Evolutionary conservation across 2,113 vertebrate genomes (phyloP).

Genomic region (Illadopsis cleaveri): DNA sequence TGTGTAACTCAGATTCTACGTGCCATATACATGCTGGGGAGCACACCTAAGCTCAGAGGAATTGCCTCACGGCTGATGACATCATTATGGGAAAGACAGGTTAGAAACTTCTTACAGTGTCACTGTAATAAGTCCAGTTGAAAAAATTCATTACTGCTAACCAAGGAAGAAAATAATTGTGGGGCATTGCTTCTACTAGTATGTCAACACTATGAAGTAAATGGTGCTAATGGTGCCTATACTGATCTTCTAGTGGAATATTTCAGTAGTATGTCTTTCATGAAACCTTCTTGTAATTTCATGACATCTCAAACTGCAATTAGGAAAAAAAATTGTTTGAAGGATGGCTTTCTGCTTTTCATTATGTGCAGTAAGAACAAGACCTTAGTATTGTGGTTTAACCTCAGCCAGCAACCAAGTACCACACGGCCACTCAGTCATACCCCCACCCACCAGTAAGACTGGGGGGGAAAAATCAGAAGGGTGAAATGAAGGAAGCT

Average conservation of each 20-base stretch:
- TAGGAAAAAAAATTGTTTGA: background rate
- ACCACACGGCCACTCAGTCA: background rate
- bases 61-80: constrained; percentile 86
- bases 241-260: background rate
- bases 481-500: background rate
- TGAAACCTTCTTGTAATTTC: background rate
- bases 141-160: background rate
- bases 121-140: background rate
- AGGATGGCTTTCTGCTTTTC: background rate
- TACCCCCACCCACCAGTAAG: too few species aligned
- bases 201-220: background rate
- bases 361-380: background rate
- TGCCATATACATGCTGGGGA: constrained; percentile 82
- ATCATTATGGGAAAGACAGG: constrained; percentile 93
- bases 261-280: background rate
- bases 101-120: constrained; percentile 43
- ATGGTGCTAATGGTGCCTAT: background rate
- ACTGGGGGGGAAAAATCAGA: background rate
- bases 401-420: background rate
- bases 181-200: background rate
- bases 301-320: background rate
- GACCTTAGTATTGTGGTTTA: background rate
- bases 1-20: constrained; percentile 88
- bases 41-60: constrained; percentile 80
- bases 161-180: background rate